These are phyloP conservation scores for Micropoecilia bifurca DNA, from an alignment of 2,797 vertebrate species.

Conservation along the genomic window DNA sequence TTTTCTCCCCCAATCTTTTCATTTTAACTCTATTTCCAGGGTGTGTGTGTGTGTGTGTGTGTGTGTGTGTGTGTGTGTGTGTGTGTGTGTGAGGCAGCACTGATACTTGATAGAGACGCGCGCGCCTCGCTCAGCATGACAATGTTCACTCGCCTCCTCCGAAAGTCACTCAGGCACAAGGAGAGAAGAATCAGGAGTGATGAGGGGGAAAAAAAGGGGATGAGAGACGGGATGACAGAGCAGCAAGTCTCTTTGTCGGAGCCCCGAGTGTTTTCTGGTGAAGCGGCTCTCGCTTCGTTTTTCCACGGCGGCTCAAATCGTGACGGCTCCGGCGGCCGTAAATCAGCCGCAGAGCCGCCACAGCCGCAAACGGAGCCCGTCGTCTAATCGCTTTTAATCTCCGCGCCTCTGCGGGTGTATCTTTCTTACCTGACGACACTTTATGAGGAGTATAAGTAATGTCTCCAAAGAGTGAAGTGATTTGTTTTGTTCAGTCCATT, in stretches of 20 bases:
- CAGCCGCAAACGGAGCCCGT: conserved; percentile 58
- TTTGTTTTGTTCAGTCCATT: conserved; percentile 32
- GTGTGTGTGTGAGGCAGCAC: not conserved
- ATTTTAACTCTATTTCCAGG: conserved; percentile 49
- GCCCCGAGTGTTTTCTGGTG: conserved; percentile 48
- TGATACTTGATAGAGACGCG: conserved; percentile 60
- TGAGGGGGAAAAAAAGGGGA: conserved; percentile 13
- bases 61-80: too few species aligned
- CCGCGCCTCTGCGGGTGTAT: conserved; percentile 73
- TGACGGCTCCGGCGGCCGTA: conserved; percentile 48
- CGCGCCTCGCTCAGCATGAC: conserved; percentile 55
- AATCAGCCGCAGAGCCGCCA: conserved; percentile 55
- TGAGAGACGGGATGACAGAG: not conserved
- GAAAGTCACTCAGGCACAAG: conserved; percentile 39
- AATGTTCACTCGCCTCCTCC: conserved; percentile 50
- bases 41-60: not conserved
- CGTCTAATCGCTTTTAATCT: conserved; percentile 70
- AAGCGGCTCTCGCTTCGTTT: conserved; percentile 44
- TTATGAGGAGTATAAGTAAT: conserved; percentile 82
- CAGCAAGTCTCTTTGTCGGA: conserved; percentile 56
- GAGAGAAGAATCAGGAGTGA: conserved; percentile 33
- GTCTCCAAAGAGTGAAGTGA: conserved; percentile 35
- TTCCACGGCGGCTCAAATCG: conserved; percentile 60
- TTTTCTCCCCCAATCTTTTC: not conserved
- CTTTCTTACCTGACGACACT: conserved; percentile 85